Evolutionary conservation across 2,888 invertebrate species (phyloP).

Genomic region (Athrips mouffetella): DNA sequence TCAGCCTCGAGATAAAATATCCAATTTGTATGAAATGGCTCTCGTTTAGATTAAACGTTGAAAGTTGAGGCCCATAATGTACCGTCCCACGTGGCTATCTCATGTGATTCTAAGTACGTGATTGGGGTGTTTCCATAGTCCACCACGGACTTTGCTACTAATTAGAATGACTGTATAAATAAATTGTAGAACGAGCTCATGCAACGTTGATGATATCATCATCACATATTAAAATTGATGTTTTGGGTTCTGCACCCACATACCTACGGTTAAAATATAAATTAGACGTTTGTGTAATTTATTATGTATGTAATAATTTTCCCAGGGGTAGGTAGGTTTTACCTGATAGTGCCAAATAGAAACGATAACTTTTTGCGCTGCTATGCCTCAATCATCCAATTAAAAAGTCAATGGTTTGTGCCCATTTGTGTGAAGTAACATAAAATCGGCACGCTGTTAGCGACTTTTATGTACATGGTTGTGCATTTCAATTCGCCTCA

Average conservation of each 20-base stretch:
- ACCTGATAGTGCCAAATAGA: neutral
- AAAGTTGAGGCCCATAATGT: neutral
- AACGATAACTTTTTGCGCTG: neutral
- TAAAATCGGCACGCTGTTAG: conserved; percentile 19
- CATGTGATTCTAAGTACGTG: no score
- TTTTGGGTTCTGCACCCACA: no score
- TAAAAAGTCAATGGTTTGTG: conserved; percentile 10
- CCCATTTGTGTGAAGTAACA: conserved; percentile 7
- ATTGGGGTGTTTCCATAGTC: no score
- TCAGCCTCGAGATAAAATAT: neutral
- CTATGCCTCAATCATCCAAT: conserved; percentile 9
- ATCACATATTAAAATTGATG: conserved; percentile 5
- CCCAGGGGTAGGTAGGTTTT: no score
- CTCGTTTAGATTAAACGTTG: neutral
- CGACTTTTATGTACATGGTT: conserved; percentile 23
- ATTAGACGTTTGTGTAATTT: no score
- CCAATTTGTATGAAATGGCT: neutral
- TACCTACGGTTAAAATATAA: no score
- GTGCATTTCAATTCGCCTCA: conserved; percentile 26
- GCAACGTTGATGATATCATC: conserved; percentile 1
- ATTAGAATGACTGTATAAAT: neutral
- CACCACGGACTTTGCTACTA: neutral
- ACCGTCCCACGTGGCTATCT: no score
- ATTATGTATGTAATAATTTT: no score
- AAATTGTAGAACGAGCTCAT: neutral